These are phyloP conservation scores for Phoenoteleia sp. DNA, from an alignment of 2,888 invertebrate species.

Conservation along the genomic window DNA sequence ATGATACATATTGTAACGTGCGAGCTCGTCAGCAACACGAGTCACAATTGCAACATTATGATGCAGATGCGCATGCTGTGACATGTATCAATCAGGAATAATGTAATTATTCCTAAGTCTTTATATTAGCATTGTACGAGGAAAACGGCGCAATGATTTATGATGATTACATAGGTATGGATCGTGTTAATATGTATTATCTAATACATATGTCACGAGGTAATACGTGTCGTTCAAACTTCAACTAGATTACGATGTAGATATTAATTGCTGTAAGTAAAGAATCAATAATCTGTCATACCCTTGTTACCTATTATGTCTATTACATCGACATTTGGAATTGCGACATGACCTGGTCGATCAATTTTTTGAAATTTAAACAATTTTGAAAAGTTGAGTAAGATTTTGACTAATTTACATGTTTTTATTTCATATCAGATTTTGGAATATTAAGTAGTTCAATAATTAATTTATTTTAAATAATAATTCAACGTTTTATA, in stretches of 20 bases:
- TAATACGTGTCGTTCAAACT: slow-evolving; percentile 58
- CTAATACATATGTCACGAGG: slow-evolving; percentile 11
- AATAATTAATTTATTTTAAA: too few relatives aligned
- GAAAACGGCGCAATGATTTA: neutral
- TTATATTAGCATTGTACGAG: too few relatives aligned
- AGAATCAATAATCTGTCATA: slow-evolving; percentile 30
- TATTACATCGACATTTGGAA: too few relatives aligned
- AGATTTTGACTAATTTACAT: too few relatives aligned
- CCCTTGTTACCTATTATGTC: too few relatives aligned
- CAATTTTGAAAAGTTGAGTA: too few relatives aligned
- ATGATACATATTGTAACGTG: slow-evolving; percentile 15
- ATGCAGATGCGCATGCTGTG: slow-evolving; percentile 21
- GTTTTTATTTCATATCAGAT: too few relatives aligned
- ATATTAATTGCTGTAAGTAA: slow-evolving; percentile 36
- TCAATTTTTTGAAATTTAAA: too few relatives aligned
- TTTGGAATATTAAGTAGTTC: too few relatives aligned
- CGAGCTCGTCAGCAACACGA: slow-evolving; percentile 4
- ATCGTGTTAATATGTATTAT: too few relatives aligned
- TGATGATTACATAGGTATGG: neutral
- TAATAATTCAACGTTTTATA: too few relatives aligned
- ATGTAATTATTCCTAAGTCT: slow-evolving; percentile 37
- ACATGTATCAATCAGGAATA: slow-evolving; percentile 53
- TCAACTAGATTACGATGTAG: slow-evolving; percentile 37
- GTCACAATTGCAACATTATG: slow-evolving; percentile 36
- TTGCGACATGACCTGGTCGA: too few relatives aligned